Percentiles rank a stretch among this genome's conserved stretches.
phyloP scores from a whole-genome alignment of 2,888 invertebrate genomes.

The Eurytoma adleriae region DNA sequence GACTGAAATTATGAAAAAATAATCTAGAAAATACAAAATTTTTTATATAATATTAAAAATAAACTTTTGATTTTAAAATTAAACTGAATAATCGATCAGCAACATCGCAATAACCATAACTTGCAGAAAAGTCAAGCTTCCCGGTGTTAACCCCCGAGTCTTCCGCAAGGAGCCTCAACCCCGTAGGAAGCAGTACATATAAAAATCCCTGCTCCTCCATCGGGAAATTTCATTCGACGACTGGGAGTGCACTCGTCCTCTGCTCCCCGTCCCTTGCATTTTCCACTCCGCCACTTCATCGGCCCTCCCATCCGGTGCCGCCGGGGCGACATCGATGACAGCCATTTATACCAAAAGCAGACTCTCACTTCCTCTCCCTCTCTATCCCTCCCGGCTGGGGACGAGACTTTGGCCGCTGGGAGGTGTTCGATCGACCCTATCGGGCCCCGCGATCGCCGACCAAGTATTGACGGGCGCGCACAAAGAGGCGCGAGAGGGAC shows the following conservation, averaged over 20 bases:
- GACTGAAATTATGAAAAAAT: too few species aligned
- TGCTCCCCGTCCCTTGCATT: constrained; percentile 5
- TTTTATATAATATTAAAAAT: too few species aligned
- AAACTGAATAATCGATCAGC: neutral
- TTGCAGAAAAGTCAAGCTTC: too few species aligned
- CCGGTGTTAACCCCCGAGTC: neutral
- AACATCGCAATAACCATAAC: neutral
- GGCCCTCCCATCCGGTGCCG: constrained; percentile 55
- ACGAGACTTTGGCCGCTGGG: constrained; percentile 4
- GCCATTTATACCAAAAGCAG: constrained; percentile 59
- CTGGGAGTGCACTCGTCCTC: constrained; percentile 24
- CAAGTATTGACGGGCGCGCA: constrained; percentile 18
- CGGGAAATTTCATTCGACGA: constrained; percentile 35
- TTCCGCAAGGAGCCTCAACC: neutral
- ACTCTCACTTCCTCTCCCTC: constrained; percentile 26
- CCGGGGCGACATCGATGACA: constrained; percentile 64
- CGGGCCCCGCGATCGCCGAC: constrained; percentile 18
- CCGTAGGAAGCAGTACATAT: neutral
- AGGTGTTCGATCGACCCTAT: constrained; percentile 32
- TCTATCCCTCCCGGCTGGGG: neutral
- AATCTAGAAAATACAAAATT: too few species aligned
- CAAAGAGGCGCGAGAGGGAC: constrained; percentile 31
- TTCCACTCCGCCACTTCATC: constrained; percentile 61
- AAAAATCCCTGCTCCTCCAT: constrained; percentile 2
- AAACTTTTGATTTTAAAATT: neutral